Evolutionary conservation across 2,888 invertebrate species (phyloP), one percentile per base, ranked within the genome.

Genomic region (Temnothorax unifasciatus): DNA sequence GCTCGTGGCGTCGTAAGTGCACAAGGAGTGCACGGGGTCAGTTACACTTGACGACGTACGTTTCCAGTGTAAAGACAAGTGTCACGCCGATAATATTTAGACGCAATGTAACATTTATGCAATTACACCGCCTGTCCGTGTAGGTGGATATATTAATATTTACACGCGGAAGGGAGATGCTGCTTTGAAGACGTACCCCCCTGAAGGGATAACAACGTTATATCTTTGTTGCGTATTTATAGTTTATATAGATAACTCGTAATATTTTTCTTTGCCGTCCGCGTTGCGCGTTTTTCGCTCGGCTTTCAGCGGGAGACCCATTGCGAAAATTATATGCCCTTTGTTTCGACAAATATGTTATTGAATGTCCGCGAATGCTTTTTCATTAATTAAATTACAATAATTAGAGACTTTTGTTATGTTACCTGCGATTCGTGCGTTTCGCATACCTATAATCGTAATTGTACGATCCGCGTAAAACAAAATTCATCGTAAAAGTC

Each of bases 1-100:
- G 57, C 11, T 59, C 25, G 34, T 59, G 54, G n/a, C 71, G 57
- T 61, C 9, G 63, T 18, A 29, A 3, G 21, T 21, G 21, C 25
- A 34, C 79, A 71, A 79, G 38, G 73, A 73, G 79, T 50, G 79
- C 79, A 81, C 79, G 79, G 25, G 79, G 79, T 81, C 79, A 81
- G 79, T 81, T 79, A 79, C 79, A 81, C 68, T 68, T 29, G 73
- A 47, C 59, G 79, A 59, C 15, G 47, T 50, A 11, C 47, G n/a
- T 81, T 71, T 81, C 38, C 59, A 81, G 73, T 81, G 73, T 81
- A 81, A 81, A 81, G 73, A 79, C 71, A 47, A 81, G 59, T 50
- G 38, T 38, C 47, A 38, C 47, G 47, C 38, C 73, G 73, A 81
- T 47, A 81, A 81, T 73, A 81, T 81, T 81, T 81, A 81, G 59